Evolutionary conservation across 2,113 vertebrate genomes (phyloP).

Genomic region (Phrynosoma blainvillii): DNA sequence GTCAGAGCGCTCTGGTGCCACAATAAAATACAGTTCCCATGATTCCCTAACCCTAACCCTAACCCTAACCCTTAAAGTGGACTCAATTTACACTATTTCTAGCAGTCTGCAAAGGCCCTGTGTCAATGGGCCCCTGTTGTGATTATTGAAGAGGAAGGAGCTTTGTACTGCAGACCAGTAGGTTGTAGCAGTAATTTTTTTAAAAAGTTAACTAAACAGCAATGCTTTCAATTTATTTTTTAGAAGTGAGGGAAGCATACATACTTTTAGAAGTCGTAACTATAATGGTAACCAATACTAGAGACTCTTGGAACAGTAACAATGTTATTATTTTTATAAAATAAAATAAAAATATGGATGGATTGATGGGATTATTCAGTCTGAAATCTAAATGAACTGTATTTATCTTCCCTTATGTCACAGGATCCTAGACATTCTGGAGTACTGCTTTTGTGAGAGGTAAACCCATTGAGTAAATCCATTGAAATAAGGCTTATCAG

Average conservation of each 20-base stretch:
- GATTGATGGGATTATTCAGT: not conserved
- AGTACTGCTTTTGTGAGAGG: no score
- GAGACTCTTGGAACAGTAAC: not conserved
- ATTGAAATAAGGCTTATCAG: not conserved
- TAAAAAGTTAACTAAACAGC: not conserved
- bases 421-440: slow-evolving; percentile 15
- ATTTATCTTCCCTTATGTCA: slow-evolving; percentile 29
- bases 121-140: no score
- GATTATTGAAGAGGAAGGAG: not conserved
- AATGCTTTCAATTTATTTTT: not conserved
- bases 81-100: no score
- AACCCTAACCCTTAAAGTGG: no score
- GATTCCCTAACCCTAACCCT: no score
- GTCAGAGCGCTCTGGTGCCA: no score
- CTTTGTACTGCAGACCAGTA: not conserved
- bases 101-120: no score
- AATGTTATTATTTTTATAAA: not conserved
- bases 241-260: not conserved
- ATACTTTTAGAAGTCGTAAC: not conserved
- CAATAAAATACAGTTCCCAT: no score
- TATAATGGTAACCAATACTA: not conserved
- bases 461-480: no score
- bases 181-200: not conserved
- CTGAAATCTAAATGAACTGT: slow-evolving; percentile 40
- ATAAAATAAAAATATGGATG: no score